A percentile compares a stretch with the other conserved stretches of the same genome.
Conservation (phyloP, 2,797 vertebrate genomes). For the Macrochelys suwanniensis region DNA sequence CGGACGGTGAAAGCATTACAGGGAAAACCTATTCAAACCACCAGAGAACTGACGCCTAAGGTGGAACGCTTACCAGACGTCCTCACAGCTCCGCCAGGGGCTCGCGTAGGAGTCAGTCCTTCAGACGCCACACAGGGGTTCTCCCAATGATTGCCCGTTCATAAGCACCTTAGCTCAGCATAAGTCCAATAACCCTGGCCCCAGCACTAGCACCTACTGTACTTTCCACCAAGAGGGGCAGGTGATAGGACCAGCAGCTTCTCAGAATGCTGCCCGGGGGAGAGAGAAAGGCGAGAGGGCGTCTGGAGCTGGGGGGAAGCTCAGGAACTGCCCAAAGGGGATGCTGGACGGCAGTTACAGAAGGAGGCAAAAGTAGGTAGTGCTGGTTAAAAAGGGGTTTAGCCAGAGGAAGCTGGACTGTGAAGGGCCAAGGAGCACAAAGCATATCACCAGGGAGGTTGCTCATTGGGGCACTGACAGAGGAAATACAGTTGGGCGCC, state of each 20-base stretch:
- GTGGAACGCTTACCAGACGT: not conserved
- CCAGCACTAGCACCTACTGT: too few species aligned
- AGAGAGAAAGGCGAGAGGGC: not conserved
- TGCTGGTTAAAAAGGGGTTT: not conserved
- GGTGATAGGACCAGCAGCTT: too few species aligned
- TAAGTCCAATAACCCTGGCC: too few species aligned
- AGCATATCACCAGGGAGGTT: not conserved
- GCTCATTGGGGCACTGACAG: not conserved
- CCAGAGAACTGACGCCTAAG: not conserved
- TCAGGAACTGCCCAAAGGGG: not conserved
- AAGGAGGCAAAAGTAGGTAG: not conserved
- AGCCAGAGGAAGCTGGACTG: not conserved
- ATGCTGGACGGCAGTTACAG: not conserved
- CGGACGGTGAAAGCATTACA: not conserved
- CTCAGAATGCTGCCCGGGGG: too few species aligned
- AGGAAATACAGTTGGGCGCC: not conserved
- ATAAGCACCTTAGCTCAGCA: too few species aligned
- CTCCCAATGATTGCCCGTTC: too few species aligned
- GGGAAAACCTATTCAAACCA: not conserved
- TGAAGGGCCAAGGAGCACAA: not conserved
- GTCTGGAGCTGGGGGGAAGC: not conserved
- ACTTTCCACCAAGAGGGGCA: not conserved
- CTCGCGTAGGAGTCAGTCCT: not conserved
- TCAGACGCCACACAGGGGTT: too few species aligned
- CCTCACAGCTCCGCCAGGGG: not conserved